phyloP scores from a whole-genome alignment of 2,113 vertebrate genomes.

The Balaeniceps rex region DNA sequence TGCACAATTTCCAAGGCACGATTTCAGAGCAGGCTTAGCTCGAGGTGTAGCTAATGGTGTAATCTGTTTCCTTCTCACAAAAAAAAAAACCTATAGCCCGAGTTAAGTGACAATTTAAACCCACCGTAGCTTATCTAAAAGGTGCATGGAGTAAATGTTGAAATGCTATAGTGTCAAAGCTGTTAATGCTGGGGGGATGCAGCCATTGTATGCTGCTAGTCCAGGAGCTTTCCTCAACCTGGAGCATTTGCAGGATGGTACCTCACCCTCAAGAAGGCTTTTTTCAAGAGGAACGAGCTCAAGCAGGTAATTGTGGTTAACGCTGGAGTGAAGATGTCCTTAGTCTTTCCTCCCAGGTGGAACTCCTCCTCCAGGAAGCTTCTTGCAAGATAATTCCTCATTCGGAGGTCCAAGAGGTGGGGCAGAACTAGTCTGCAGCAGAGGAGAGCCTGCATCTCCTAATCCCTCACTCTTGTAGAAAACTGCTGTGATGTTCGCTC shows the following conservation, averaged over 20 bases:
- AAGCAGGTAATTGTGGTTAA: neutral
- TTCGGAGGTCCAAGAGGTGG: neutral
- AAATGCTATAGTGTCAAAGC: neutral
- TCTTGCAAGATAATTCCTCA: neutral
- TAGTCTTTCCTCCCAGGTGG: neutral
- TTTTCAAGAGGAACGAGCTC: neutral
- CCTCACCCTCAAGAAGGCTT: neutral
- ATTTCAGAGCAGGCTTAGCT: neutral
- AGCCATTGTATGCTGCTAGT: neutral
- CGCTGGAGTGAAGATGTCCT: neutral
- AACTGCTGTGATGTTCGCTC: neutral
- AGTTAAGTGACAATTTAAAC: neutral
- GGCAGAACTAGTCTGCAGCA: neutral
- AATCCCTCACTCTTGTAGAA: neutral
- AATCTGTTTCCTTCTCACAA: neutral
- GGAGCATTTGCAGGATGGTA: neutral
- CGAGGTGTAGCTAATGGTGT: neutral
- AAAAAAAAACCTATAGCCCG: neutral
- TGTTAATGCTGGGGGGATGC: neutral
- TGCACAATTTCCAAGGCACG: neutral
- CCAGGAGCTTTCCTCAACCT: neutral
- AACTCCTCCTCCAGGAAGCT: neutral
- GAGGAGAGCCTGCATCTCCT: neutral
- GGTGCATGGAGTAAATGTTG: neutral
- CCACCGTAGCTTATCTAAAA: neutral